A percentile compares a stretch with the other conserved stretches of the same genome.
phyloP scores from a whole-genome alignment of 64 coral and sea anemone genomes.

The Montipora capricornis region DNA sequence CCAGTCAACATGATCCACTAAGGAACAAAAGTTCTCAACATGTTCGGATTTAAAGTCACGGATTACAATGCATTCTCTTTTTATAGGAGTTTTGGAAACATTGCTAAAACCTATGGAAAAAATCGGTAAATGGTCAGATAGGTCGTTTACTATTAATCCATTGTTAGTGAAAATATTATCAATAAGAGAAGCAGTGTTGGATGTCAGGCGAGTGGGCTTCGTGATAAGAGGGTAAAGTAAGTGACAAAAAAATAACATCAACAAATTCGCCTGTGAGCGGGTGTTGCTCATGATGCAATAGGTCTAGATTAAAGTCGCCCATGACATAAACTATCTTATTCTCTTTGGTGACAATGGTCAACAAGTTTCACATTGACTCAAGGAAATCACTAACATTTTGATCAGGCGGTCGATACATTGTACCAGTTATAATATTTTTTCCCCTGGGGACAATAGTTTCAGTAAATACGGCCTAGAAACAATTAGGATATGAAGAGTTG shows the following conservation, averaged over 20 bases:
- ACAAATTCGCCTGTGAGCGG: slow-evolving; percentile 1
- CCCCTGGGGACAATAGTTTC: background rate
- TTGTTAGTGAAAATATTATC: background rate
- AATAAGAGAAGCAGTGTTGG: slow-evolving; percentile 51
- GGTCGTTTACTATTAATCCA: slow-evolving; percentile 54
- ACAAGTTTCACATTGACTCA: background rate
- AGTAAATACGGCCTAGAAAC: slow-evolving; percentile 11
- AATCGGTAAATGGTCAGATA: slow-evolving; percentile 60
- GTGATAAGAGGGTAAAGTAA: background rate
- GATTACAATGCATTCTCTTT: slow-evolving; percentile 3
- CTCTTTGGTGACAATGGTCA: slow-evolving; percentile 3
- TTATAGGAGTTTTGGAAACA: background rate
- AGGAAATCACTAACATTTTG: background rate
- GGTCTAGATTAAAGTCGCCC: slow-evolving; percentile 40
- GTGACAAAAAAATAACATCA: slow-evolving; percentile 12
- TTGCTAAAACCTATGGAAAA: background rate
- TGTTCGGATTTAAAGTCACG: slow-evolving; percentile 30
- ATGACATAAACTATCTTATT: slow-evolving; percentile 15
- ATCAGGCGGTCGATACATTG: slow-evolving; percentile 48
- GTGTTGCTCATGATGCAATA: background rate
- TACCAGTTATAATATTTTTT: slow-evolving; percentile 47
- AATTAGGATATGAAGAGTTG: background rate
- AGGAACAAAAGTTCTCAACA: slow-evolving; percentile 13
- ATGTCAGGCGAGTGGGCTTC: slow-evolving; percentile 48
- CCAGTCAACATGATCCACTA: slow-evolving; percentile 3